Conservation (phyloP, 2,888 invertebrate genomes). For the Phragmatobia fuliginosa region DNA sequence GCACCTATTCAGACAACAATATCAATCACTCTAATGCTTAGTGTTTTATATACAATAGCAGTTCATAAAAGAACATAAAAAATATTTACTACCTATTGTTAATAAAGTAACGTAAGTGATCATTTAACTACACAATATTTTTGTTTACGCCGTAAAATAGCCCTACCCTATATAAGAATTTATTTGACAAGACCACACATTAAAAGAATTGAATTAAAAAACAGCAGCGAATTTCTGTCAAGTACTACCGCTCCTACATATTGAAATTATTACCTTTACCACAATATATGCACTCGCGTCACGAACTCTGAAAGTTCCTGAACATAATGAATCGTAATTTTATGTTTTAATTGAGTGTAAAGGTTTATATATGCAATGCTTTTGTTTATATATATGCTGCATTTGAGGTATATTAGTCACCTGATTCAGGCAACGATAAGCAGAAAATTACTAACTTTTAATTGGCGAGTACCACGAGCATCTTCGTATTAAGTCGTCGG, state of each 20-base stretch:
- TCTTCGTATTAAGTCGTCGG: no score
- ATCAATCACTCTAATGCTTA: not conserved
- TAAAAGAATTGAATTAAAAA: slow-evolving; percentile 40
- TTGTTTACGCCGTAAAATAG: not conserved
- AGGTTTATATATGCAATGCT: slow-evolving; percentile 38
- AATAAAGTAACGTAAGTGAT: not conserved
- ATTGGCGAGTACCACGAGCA: no score
- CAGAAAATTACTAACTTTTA: slow-evolving; percentile 16
- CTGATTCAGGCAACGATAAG: slow-evolving; percentile 43
- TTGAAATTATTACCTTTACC: slow-evolving; percentile 50
- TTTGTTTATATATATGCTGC: no score
- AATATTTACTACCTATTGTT: slow-evolving; percentile 2
- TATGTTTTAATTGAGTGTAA: slow-evolving; percentile 56
- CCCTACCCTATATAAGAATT: slow-evolving; percentile 14
- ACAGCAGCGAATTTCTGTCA: slow-evolving; percentile 38
- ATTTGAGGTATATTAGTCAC: slow-evolving; percentile 39
- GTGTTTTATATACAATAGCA: not conserved
- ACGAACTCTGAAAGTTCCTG: slow-evolving; percentile 54
- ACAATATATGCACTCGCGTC: slow-evolving; percentile 55
- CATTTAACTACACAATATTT: slow-evolving; percentile 1
- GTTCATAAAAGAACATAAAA: not conserved
- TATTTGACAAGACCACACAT: slow-evolving; percentile 25
- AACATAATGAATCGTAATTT: slow-evolving; percentile 55
- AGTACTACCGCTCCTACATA: slow-evolving; percentile 50
- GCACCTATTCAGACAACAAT: not conserved